Evolutionary conservation across 1,140 invertebrate genomes (phyloP).

Genomic region (Ericerus pela): DNA sequence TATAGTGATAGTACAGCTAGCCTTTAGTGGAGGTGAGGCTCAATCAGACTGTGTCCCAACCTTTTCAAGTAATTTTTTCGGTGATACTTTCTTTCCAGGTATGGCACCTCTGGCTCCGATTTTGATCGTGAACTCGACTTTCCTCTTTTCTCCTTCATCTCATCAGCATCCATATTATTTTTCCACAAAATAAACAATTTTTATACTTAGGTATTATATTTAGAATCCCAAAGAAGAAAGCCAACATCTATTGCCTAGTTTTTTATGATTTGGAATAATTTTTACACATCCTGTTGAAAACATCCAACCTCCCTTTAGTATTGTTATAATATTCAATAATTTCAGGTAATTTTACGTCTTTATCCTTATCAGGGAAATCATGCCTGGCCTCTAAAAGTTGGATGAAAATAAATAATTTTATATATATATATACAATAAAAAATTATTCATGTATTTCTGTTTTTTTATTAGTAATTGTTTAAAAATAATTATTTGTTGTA

Average conservation of each 20-base stretch:
- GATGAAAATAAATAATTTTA: no score
- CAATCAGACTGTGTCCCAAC: neutral
- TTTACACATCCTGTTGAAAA: neutral
- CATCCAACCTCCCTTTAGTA: neutral
- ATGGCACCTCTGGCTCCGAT: no score
- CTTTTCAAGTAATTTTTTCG: neutral
- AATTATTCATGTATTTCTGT: no score
- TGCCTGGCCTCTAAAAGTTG: neutral
- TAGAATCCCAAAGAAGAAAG: neutral
- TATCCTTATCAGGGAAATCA: neutral
- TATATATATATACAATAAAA: no score
- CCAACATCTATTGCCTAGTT: neutral
- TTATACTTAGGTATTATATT: neutral
- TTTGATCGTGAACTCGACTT: no score
- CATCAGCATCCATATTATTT: no score
- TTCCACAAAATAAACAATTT: neutral
- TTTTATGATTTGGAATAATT: neutral
- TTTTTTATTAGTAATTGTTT: no score
- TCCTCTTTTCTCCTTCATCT: no score
- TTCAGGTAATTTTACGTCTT: neutral
- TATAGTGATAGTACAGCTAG: neutral
- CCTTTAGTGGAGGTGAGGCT: neutral
- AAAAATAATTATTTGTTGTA: no score
- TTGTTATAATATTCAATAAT: neutral
- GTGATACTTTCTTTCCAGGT: neutral